These are phyloP conservation scores for Dorcus parallelipipedus DNA, from an alignment of 2,888 invertebrate species.

Conservation along the genomic window DNA sequence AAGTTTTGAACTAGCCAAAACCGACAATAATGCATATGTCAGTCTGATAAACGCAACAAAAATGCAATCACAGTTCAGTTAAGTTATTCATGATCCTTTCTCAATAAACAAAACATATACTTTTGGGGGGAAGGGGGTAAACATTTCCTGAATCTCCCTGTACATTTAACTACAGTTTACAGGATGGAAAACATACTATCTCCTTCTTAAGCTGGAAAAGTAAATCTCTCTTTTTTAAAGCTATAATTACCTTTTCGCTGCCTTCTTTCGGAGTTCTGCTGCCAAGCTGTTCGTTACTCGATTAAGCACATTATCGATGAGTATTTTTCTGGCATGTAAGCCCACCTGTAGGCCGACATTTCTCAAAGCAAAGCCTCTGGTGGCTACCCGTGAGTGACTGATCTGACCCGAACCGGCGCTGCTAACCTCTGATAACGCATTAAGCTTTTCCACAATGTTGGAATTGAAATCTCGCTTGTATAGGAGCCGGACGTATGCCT, in stretches of 20 bases:
- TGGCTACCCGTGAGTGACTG: constrained; percentile 25
- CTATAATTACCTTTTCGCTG: constrained; percentile 53
- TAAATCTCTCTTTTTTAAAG: neutral
- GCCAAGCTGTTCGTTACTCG: constrained; percentile 66
- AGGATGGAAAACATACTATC: no score
- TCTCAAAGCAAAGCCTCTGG: constrained; percentile 41
- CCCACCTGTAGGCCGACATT: constrained; percentile 55
- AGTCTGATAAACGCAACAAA: no score
- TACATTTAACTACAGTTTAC: no score
- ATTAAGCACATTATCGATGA: constrained; percentile 67
- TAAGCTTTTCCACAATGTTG: constrained; percentile 47
- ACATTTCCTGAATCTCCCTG: no score
- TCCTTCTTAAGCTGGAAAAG: neutral
- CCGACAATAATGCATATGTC: no score
- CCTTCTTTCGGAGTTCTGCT: constrained; percentile 59
- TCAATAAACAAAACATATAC: no score
- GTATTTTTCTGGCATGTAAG: constrained; percentile 61
- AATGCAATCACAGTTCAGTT: no score
- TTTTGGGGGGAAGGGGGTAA: no score
- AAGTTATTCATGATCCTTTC: no score
- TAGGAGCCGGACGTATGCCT: constrained; percentile 52
- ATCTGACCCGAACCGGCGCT: constrained; percentile 12
- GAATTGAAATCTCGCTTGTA: constrained; percentile 54
- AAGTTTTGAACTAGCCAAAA: no score
- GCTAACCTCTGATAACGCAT: constrained; percentile 27